Conservation (phyloP, 2,113 vertebrate species). For the Isurus oxyrinchus region DNA sequence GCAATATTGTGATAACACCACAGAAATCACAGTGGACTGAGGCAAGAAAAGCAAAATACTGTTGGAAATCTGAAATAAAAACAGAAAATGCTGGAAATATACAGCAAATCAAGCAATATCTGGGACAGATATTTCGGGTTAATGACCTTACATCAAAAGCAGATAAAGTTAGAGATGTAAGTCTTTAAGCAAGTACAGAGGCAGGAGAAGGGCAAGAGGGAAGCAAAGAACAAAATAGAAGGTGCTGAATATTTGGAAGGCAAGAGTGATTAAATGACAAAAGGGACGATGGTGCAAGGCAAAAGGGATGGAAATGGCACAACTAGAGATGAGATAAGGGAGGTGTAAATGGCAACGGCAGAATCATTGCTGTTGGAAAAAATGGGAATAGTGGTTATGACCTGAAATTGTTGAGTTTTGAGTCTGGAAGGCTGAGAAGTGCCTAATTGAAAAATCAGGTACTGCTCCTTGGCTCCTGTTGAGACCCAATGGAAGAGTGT, state of each 20-base stretch:
- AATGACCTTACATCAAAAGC: neutral
- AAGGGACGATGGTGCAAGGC: neutral
- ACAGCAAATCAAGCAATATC: neutral
- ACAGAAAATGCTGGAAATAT: neutral
- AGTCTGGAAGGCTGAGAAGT: neutral
- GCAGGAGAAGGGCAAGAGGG: neutral
- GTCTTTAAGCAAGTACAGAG: neutral
- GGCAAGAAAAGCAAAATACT: neutral
- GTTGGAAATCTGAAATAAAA: neutral
- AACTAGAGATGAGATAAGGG: neutral
- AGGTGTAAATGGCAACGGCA: neutral
- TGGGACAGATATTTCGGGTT: neutral
- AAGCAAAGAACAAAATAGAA: neutral
- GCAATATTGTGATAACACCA: neutral
- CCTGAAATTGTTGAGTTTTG: neutral
- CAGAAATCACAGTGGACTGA: neutral
- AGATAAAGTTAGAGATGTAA: neutral
- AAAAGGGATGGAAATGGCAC: neutral
- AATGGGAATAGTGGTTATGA: neutral
- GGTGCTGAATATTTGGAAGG: neutral
- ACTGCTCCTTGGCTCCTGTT: neutral
- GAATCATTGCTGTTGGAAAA: neutral
- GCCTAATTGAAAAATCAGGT: neutral
- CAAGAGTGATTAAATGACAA: neutral
- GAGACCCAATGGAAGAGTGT: neutral